Percentiles rank a stretch among this genome's conserved stretches.
Conservation (phyloP, 2,797 vertebrate genomes). For the Pseudotriccus pelzelni region DNA sequence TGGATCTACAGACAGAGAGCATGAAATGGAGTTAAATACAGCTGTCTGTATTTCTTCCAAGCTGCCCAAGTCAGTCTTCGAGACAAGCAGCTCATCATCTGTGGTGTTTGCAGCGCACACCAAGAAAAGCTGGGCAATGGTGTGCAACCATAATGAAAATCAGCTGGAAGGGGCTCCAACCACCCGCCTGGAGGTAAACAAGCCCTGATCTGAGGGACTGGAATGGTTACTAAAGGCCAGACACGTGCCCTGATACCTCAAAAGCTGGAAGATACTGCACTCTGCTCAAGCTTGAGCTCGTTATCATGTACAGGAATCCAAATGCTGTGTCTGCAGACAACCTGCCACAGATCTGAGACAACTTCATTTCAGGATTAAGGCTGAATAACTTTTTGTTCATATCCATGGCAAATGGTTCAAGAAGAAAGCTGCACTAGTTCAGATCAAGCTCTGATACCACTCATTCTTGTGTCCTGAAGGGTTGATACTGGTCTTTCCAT, state of each 20-base stretch:
- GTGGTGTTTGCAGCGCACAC: neutral
- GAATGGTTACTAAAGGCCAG: neutral
- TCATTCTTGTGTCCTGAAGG: neutral
- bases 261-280: neutral
- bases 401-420: neutral
- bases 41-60: neutral
- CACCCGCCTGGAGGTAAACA: neutral
- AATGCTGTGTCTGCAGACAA: too few species aligned
- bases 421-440: neutral
- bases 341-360: neutral
- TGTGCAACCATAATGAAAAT: neutral
- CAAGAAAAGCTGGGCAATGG: neutral
- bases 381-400: neutral
- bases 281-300: neutral
- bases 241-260: neutral
- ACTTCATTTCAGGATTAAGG: neutral
- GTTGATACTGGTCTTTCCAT: neutral
- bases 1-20: neutral
- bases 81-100: neutral
- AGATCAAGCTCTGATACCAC: neutral
- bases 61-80: neutral
- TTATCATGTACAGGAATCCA: neutral
- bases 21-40: neutral
- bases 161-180: neutral
- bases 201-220: neutral